Base-by-base conservation (phyloP, 2,797 vertebrate species). In the Fistularia commersonii region DNA sequence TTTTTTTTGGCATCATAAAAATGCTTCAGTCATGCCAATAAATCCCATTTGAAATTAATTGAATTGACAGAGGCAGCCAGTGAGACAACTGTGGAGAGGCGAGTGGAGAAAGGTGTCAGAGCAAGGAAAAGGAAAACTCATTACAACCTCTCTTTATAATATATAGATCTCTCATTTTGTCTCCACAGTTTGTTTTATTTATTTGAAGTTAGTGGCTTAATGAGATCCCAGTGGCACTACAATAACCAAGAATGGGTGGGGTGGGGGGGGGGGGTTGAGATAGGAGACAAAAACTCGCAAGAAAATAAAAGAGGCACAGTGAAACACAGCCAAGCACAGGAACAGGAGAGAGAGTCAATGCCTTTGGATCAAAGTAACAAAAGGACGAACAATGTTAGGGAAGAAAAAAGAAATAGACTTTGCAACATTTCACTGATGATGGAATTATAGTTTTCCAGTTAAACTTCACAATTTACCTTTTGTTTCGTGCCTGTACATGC, bases 171-270 rank as follows among this genome's bases (percentile, higher is more conserved):
- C 74, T 85, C 75, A 81, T 86, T 90, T 89, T 88, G 86, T 88
- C 78, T 77, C 60, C 23, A 72, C 74, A 75, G 75, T 88, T 89
- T 90, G 83, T 87, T 89, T 90, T 89, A 90, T 90, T 90, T 88
- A 90, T 91, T 90, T 90, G 86, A 90, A 82, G 85, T 87, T 85
- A 83, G 87, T 71, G 62, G 81, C 80, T 88, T 92, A 91, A 92
- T 91, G 88, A 91, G 89, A 88, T 91, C 90, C 90, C 88, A 81
- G 79, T 80, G 85, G 91, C 88, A 85, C 77, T 58, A 80, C 68
- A 72, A 72, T 70, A 73, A 68, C 74, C 75, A 56, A 66, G 66
- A 78, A 73, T 51, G 72, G 72, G 66, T 23, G 45, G 54, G 74
- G 51, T 69, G 14, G 58, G 61, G 55, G 58, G 65, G 48, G 45